Base-by-base conservation (phyloP, 1,140 invertebrate species). In the Dreissena rostriformis region DNA sequence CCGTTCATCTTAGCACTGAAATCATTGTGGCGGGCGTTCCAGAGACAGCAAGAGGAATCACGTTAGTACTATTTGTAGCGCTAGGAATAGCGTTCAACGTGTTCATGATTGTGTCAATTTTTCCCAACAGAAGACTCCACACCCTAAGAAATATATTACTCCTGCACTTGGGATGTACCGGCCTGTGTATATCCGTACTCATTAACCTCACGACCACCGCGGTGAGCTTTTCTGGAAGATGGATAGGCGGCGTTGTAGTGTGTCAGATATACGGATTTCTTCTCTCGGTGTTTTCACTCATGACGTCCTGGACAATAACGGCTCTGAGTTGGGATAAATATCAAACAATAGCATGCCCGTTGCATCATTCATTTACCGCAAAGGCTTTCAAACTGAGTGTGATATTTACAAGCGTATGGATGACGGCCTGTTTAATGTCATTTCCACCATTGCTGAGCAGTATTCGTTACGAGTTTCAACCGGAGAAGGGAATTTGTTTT, bases 321-420 rank as follows among this genome's bases (percentile, higher is more conserved):
- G 91, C 90, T 8, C 84, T 92, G 39, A 91, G 90, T 73, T 92
- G 90, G 91, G 91, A 92, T 76, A 92, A 92, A 75, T 91, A 92
- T 83, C 90, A 90, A 65, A 91, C 91, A 12, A 92, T 92, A 65
- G 90, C 90, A 0, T 88, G 87, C 12, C 91, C 91, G 10, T 82
- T 92, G 17, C 90, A 91, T 80, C 91, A 92, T 81, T 89, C 90
- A n/a, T 85, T 91, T 26, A 88, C 89, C 17, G 90, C 91, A 49
- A 89, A 89, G 0, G 61, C 86, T 49, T 51, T 84, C 24, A 91
- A 89, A 83, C 91, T 92, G 90, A 77, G 86, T 14, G 84, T 70
- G n/a, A 87, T 89, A 77, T 90, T 92, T 78, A 51, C 78, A 15
- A 68, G 86, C 2, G 89, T 91, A 49, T 92, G 91, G 91, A 52